Conservation (phyloP, 2,797 vertebrate species). For the Dendrocincla tyrannina region DNA sequence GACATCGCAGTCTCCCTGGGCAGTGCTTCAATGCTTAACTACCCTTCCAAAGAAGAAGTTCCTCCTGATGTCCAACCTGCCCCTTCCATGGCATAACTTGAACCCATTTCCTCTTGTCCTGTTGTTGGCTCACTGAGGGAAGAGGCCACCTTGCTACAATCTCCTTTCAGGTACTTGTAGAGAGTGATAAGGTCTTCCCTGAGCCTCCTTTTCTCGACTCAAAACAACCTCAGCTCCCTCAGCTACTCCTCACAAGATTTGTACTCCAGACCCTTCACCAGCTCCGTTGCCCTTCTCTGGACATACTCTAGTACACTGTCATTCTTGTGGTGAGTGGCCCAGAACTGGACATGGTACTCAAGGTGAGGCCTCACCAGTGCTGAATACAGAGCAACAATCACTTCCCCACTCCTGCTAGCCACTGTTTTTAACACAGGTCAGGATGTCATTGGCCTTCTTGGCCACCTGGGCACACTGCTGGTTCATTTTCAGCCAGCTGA, state of each 20-base stretch:
- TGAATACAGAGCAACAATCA: fast-evolving
- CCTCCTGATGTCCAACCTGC: background rate
- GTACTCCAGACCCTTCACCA: background rate
- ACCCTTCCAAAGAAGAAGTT: background rate
- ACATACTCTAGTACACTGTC: fast-evolving
- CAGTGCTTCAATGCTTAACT: background rate
- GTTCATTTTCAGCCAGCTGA: background rate
- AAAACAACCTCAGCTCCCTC: background rate
- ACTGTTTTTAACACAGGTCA: fast-evolving
- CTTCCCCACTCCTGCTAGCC: background rate
- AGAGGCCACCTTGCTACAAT: background rate
- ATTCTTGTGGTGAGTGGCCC: fast-evolving
- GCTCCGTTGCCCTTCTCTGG: fast-evolving
- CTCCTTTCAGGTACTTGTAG: background rate
- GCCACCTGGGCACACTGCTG: background rate
- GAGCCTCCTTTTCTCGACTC: background rate
- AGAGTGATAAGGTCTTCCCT: background rate
- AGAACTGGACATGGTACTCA: fast-evolving
- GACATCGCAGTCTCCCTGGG: no score
- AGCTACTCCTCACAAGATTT: background rate
- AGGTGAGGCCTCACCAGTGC: fast-evolving
- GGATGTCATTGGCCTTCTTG: background rate
- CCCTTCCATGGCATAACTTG: background rate
- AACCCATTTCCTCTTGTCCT: background rate
- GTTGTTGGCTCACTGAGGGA: background rate